Conservation (phyloP, 2,113 vertebrate species). For the Bubo scandiacus region DNA sequence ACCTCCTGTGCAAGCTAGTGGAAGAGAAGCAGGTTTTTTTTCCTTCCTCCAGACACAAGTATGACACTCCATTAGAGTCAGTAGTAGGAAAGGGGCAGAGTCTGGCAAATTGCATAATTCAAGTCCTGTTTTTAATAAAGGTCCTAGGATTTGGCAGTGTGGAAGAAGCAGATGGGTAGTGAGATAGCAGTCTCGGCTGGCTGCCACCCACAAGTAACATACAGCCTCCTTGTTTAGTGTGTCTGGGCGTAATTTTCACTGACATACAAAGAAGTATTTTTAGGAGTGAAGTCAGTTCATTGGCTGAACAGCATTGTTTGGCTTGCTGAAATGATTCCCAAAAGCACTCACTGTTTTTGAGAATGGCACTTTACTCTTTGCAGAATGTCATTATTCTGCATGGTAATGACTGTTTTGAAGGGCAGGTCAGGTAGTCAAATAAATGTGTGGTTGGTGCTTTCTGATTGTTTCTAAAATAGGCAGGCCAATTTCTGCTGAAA, state of each 20-base stretch:
- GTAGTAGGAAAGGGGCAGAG: neutral
- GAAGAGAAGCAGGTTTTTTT: neutral
- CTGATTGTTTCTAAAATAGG: constrained; percentile 41
- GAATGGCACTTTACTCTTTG: neutral
- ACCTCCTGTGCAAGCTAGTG: neutral
- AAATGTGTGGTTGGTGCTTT: constrained; percentile 28
- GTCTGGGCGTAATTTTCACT: neutral
- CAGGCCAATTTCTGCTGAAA: constrained; percentile 37
- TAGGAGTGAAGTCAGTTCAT: constrained; percentile 7
- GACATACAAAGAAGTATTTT: constrained; percentile 16
- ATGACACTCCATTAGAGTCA: neutral
- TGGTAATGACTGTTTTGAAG: neutral
- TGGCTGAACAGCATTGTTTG: constrained; percentile 2
- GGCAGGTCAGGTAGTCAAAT: constrained; percentile 28
- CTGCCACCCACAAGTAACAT: constrained; percentile 16
- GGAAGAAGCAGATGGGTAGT: constrained; percentile 4
- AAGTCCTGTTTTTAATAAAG: neutral
- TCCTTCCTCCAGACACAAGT: neutral
- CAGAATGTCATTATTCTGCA: neutral
- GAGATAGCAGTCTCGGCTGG: neutral
- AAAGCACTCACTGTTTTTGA: neutral
- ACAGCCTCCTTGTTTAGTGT: constrained; percentile 20
- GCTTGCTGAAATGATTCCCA: neutral
- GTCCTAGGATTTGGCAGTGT: neutral
- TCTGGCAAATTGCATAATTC: neutral